Base-by-base conservation (phyloP, 2,113 vertebrate species). In the Lucifuga dentata region DNA sequence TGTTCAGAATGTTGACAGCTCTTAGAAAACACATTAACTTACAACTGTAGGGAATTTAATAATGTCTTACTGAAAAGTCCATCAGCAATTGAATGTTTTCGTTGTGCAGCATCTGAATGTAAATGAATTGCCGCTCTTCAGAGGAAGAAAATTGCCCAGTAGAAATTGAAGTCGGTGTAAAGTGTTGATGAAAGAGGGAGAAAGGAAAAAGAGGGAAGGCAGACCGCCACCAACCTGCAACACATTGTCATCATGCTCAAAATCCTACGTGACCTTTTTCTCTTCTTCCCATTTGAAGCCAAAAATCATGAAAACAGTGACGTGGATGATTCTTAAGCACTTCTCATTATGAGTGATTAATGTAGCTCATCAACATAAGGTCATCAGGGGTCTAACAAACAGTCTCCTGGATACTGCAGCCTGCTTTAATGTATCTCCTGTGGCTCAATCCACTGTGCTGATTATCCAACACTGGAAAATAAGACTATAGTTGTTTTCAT, bases 331-430 rank as follows among this genome's bases (percentile, higher is more conserved):
- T 73, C 60, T 59, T 35, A 68, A 55, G 10, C 24, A 11, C 11
- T 1, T 33, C 58, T 86, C 35, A 62, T 55, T 68, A 76, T 20
- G 40, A 76, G 60, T 64, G 45, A 85, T 85, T 73, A 56, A 76
- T 83, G 78, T 68, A 78, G 73, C 53, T 43, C 62, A 67, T 75
- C 39, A 78, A 51, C 45, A 69, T 44, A 76, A 80, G 53, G 67
- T 82, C 75, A 40, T 29, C 2, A 15, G 12, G 50, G 60, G 32
- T 44, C 46, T 50, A 33, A 69, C 64, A 64, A 86, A 76, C 29
- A 65, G 35, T 39, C 39, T 67, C 40, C 12, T 24, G 15, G 26
- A 63, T 0, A 20, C 33, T 4, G 5, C 13, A 36, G 36, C 23
- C 32, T 52, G 20, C 11, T 5, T 56, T 16, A 13, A 15, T 35